Evolutionary conservation across 2,888 invertebrate genomes (phyloP).

Genomic region (Lasioglossum marginatum): DNA sequence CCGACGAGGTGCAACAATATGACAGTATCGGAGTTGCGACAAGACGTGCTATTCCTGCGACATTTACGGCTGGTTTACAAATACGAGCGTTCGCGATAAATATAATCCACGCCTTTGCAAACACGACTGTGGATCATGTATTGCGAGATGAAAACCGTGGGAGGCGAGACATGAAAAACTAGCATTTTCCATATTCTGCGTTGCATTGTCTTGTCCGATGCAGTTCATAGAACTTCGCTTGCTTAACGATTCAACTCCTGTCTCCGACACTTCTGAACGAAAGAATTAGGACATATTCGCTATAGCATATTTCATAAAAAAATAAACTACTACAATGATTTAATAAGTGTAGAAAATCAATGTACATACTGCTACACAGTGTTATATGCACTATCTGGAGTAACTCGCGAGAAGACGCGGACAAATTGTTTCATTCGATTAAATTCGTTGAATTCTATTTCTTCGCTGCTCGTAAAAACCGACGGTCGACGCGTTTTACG

Average conservation of each 20-base stretch:
- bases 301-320: background rate
- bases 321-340: background rate
- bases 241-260: background rate
- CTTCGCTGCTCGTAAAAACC: slow-evolving; percentile 18
- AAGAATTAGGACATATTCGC: background rate
- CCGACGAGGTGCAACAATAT: slow-evolving; percentile 14
- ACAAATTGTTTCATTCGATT: slow-evolving; percentile 18
- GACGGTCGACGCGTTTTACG: background rate
- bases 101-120: slow-evolving; percentile 32
- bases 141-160: slow-evolving; percentile 31
- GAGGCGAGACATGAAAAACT: slow-evolving; percentile 8
- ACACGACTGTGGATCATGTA: background rate
- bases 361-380: too few species aligned
- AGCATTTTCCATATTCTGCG: background rate
- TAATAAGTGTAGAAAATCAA: too few species aligned
- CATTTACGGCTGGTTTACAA: slow-evolving; percentile 21
- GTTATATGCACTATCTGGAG: too few species aligned
- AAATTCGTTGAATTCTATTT: slow-evolving; percentile 30
- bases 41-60: slow-evolving; percentile 10
- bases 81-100: background rate
- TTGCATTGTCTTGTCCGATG: background rate
- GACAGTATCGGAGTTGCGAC: background rate
- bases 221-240: background rate
- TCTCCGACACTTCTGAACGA: background rate
- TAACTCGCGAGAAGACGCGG: background rate